Evolutionary conservation across 2,113 vertebrate species (phyloP), one percentile per base, ranked within the genome.

Genomic region (Hemicordylus capensis): DNA sequence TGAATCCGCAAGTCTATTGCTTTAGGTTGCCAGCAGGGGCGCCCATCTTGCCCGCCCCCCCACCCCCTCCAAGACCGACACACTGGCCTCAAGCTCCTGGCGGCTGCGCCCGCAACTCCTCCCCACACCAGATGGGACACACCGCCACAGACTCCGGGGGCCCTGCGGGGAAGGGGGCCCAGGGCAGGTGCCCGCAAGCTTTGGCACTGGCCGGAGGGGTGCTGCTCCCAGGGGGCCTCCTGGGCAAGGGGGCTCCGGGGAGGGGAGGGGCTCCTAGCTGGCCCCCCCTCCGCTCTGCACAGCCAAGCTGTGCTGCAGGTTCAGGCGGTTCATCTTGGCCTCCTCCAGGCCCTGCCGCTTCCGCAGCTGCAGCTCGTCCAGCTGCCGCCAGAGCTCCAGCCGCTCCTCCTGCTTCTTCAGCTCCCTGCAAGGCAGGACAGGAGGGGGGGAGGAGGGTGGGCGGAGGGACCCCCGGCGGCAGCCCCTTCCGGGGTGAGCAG

Each of bases 301-400:
- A 61, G 96, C 97, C 83, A 95, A 90, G 85, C 95, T 95, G 66
- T 96, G 96, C 74, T 93, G 89, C 85, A 93, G 75, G 81, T 92
- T 93, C 61, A 93, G 80, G 83, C 90, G 94, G 67, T 95, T 94
- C 76, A 95, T 81, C 6, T 93, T 91, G 26, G 88, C 85, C 91
- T 98, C 97, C 6, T 95, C 96, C 80, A 97, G 92, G 91, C 96
- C 97, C 94, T 97, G 97, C 91, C 97, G 94, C 39, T 89, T 93
- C 93, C 96, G 96, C 86, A 98, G 96, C 94, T 96, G 96, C 56
- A 97, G 95, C 86, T 98, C 97, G 78, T 98, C 98, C 93, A 98
- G 93, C 59, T 96, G 96, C 88, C 95, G 95, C 98, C 98, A 98
- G 63, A 98, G 96, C 82, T 98, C 98, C 3, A 95, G 90, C 3